Conservation (phyloP, 1,140 invertebrate genomes). For the Macrocentrus cingulum region DNA sequence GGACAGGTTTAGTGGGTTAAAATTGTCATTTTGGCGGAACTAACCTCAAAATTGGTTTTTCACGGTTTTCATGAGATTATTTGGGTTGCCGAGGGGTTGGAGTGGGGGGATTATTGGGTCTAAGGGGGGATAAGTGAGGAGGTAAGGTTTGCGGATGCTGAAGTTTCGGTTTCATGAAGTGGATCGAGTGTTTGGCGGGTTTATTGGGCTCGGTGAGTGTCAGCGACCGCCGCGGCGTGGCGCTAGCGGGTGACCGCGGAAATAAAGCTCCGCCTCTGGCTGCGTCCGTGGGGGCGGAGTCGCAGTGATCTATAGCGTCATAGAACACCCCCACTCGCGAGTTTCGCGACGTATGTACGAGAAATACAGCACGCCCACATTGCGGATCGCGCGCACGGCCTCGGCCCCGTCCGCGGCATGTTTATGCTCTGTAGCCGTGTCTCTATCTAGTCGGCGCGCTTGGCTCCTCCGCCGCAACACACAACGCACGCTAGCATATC, state of each 20-base stretch:
- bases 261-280: constrained; percentile 34
- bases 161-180: not conserved
- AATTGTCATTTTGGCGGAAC: constrained; percentile 10
- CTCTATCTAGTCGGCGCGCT: constrained; percentile 51
- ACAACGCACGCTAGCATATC: constrained; percentile 35
- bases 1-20: not conserved
- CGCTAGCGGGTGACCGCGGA: constrained; percentile 37
- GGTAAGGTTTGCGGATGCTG: not conserved
- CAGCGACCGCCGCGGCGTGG: constrained; percentile 31
- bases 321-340: constrained; percentile 52
- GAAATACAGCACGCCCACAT: constrained; percentile 39
- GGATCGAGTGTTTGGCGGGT: constrained; percentile 6
- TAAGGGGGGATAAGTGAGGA: too few species aligned
- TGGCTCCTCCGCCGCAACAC: constrained; percentile 8
- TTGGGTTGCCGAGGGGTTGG: too few species aligned
- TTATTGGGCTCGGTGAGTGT: not conserved
- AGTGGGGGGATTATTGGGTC: too few species aligned
- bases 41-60: constrained; percentile 48
- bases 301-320: constrained; percentile 58
- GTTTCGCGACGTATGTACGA: constrained; percentile 35
- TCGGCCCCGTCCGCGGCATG: constrained; percentile 37
- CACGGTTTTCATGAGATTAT: not conserved
- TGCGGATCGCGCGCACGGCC: constrained; percentile 42
- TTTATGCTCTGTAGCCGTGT: constrained; percentile 53
- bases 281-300: constrained; percentile 41